These are phyloP conservation scores for Cyclophora punctaria DNA, from an alignment of 2,888 invertebrate genomes.

Conservation along the genomic window DNA sequence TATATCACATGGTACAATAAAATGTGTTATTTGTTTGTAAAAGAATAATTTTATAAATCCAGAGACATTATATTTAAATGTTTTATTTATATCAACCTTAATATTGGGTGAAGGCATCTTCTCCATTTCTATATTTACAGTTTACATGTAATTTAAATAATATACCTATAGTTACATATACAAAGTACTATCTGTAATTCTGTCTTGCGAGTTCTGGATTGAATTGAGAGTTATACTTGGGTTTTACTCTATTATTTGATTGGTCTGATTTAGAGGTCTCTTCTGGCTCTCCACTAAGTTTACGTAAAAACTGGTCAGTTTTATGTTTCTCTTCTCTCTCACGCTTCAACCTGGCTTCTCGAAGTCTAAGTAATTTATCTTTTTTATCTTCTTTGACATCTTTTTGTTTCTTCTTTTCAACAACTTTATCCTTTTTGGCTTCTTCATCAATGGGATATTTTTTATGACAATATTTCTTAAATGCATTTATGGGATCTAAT, in stretches of 20 bases:
- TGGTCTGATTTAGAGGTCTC: constrained; percentile 15
- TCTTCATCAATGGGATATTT: constrained; percentile 5
- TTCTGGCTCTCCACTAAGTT: constrained; percentile 58
- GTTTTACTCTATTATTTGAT: constrained; percentile 63
- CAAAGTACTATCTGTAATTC: constrained; percentile 68
- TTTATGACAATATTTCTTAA: constrained; percentile 71
- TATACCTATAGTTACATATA: too few species aligned
- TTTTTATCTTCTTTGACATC: constrained; percentile 24
- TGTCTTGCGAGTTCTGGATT: constrained; percentile 93
- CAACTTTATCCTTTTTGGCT: constrained; percentile 21
- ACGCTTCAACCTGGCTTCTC: constrained; percentile 85
- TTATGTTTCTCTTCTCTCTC: constrained; percentile 86
- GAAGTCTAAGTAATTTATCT: constrained; percentile 77
- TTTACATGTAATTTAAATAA: constrained; percentile 4
- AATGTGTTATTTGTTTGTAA: too few species aligned
- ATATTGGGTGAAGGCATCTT: too few species aligned
- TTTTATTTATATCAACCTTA: too few species aligned
- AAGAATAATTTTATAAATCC: too few species aligned
- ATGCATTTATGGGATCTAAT: constrained; percentile 83
- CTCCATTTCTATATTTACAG: not conserved
- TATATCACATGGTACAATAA: too few species aligned
- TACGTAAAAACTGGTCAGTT: constrained; percentile 82
- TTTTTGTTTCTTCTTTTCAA: constrained; percentile 19
- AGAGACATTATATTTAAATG: too few species aligned
- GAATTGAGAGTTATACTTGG: constrained; percentile 97